Base-by-base conservation (phyloP, 2,797 vertebrate genomes). In the Chelmon rostratus region DNA sequence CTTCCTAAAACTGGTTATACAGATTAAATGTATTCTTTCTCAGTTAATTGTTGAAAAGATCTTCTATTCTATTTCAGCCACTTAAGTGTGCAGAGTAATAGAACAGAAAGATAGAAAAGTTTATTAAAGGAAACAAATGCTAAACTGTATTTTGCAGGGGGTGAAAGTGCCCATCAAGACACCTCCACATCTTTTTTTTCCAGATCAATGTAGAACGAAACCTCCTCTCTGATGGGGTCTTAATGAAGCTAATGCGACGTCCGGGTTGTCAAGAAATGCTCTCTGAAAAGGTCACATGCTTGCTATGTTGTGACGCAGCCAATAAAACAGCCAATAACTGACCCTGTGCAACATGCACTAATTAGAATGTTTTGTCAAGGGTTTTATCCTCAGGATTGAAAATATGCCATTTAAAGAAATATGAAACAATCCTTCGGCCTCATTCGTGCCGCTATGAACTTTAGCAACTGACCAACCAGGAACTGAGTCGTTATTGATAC, bases 211-310 rank as follows among this genome's bases (percentile, higher is more conserved):
- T 47, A 25, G 35, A 69, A 62, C 56, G 37, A 87, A 72, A 76
- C 61, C 23, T 74, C 57, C 59, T 44, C 56, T 76, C 37, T 79
- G 59, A 78, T 25, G 8, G 58, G 28, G 35, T 79, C 54, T 52
- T 42, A 50, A 61, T 84, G 68, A 86, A 84, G 42, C 64, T 31
- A 54, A 78, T 79, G 21, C 16, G 6, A 65, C 47, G 49, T 12
- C 35, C 1, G 8, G 16, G 25, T 78, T 84, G 82, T 91, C 77
- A 73, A 78, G 82, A 86, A 85, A 83, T 83, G 87, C 79, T 91
- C 83, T 88, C 86, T 87, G 69, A 23, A 94, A 94, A 93, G 92
- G 91, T 94, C 92, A 87, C 57, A 44, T 69, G 75, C 70, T 59
- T 49, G 72, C 70, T 56, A 28, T 78, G 86, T 88, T 87, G 73